Conservation (phyloP, 2,888 invertebrate genomes). For the Ennomos erosarius region DNA sequence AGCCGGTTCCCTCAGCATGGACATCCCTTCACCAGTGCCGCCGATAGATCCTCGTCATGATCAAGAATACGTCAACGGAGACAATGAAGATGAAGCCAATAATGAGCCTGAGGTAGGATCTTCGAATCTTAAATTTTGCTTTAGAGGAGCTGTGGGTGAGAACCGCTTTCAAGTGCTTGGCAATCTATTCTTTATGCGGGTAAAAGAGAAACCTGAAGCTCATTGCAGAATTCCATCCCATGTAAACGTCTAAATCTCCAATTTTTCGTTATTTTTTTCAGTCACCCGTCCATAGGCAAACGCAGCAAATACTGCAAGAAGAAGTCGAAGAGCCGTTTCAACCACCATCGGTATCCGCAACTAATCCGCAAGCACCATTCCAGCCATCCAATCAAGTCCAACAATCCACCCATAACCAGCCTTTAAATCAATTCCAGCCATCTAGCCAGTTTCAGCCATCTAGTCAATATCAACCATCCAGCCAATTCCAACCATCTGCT, state of each 20-base stretch:
- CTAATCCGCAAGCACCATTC: conserved; percentile 7
- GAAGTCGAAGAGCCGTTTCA: conserved; percentile 48
- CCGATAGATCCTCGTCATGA: conserved; percentile 54
- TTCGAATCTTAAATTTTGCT: neutral
- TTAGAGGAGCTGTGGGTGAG: too few species aligned
- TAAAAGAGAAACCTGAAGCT: too few species aligned
- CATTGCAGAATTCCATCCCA: too few species aligned
- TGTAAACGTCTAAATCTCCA: too few species aligned
- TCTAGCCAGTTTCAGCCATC: conserved; percentile 26
- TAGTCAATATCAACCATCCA: conserved; percentile 7
- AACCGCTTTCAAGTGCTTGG: too few species aligned
- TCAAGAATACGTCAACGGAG: conserved; percentile 56
- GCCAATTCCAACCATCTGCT: conserved; percentile 1
- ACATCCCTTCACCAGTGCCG: conserved; percentile 79
- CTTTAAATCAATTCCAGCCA: conserved; percentile 30
- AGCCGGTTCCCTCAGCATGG: conserved; percentile 70
- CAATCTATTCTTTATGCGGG: too few species aligned
- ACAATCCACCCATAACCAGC: conserved; percentile 33
- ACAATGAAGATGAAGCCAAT: conserved; percentile 51
- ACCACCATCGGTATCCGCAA: conserved; percentile 29
- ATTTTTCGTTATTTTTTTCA: conserved; percentile 32
- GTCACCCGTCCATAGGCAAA: conserved; percentile 60
- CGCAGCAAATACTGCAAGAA: conserved; percentile 56
- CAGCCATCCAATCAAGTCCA: conserved; percentile 15
- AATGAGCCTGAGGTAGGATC: conserved; percentile 57